phyloP scores from a whole-genome alignment of 2,113 vertebrate species.

The Alces alces region DNA sequence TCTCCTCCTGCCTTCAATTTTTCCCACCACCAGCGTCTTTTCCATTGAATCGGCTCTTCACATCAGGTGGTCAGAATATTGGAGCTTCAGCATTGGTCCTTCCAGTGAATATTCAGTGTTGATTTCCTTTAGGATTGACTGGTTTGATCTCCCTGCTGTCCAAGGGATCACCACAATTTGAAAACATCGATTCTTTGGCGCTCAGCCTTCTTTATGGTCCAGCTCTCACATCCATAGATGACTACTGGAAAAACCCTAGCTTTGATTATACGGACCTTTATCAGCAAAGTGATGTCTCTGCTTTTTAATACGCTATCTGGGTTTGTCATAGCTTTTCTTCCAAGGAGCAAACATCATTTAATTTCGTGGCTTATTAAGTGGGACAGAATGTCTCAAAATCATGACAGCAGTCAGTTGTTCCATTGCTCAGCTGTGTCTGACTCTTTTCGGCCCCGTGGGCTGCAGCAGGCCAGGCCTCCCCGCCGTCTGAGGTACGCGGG shows the following conservation, averaged over 20 bases:
- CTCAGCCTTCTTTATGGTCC: background rate
- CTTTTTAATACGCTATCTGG: background rate
- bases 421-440: background rate
- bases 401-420: accelerated
- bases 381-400: background rate
- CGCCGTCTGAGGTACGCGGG: accelerated
- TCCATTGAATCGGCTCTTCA: background rate
- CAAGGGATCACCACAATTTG: background rate
- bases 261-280: background rate
- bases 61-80: background rate
- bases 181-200: background rate
- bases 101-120: background rate
- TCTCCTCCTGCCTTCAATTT: background rate
- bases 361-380: background rate
- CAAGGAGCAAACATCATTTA: background rate
- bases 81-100: background rate
- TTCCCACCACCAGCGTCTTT: background rate
- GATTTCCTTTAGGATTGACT: background rate
- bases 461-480: background rate
- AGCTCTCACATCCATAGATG: background rate
- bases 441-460: accelerated
- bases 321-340: background rate
- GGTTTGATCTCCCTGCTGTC: background rate
- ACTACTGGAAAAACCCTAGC: background rate
- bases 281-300: background rate